Evolutionary conservation across 2,888 invertebrate genomes (phyloP), one percentile per base, ranked within the genome.

Genomic region (Halocaridina rubra): DNA sequence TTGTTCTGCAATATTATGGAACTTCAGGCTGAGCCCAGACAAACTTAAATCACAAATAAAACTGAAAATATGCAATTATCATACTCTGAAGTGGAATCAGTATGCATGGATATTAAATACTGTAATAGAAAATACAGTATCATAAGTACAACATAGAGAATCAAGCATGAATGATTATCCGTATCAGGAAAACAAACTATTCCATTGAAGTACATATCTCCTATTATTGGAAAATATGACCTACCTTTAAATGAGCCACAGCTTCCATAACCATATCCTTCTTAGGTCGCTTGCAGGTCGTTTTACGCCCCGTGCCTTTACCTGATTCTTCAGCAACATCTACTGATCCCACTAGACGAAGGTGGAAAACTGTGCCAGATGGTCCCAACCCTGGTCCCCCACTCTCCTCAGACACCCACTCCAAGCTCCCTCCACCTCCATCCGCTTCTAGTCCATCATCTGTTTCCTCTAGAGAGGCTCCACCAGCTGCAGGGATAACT

Each of bases 221-320:
- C n/a, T n/a, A n/a, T n/a, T n/a, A n/a, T n/a, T n/a, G n/a, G n/a
- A n/a, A 82, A 69, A 82, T 61, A 22, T 77, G 72, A 92, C 92
- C 92, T 93, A 95, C 95, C 95, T 96, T 95, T 91, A 95, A 95
- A 92, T 95, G 95, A 92, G 94, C 94, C 92, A 95, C 95, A 90
- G 96, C 95, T 92, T 95, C 95, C 92, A 95, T 95, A 90, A 96
- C 95, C 95, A 95, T 95, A 92, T 94, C 94, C 94, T 95, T 95
- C 94, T 95, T 95, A 92, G 94, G 94, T 90, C 95, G 93, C 76
- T 84, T 84, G 57, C 82, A 46, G 93, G 90, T 94, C 93, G 80
- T 88, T 82, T 89, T 94, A 92, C 89, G 92, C 93, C 93, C 95
- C 92, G 89, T 92, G 93, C 93, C 95, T 81, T 81, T 87, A 85